Evolutionary conservation across 2,797 vertebrate genomes (phyloP).

Genomic region (Sus cebifrons): DNA sequence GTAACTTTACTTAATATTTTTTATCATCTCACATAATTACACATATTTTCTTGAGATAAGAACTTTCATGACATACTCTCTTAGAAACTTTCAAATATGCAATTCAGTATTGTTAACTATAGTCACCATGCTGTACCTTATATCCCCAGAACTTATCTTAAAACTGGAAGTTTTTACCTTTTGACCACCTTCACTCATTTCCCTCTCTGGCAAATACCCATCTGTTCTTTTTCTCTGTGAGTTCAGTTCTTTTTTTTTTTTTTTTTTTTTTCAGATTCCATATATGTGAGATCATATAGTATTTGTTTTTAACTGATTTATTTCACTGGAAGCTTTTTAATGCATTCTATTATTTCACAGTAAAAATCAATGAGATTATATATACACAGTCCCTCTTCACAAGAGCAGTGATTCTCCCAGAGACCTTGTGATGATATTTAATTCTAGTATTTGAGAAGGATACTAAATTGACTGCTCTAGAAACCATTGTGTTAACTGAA

Average conservation of each 20-base stretch:
- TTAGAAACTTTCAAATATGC: not conserved
- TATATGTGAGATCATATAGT: not conserved
- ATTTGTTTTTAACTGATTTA: slow-evolving; percentile 24
- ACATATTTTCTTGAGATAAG: not conserved
- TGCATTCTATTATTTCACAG: not conserved
- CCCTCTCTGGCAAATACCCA: not conserved
- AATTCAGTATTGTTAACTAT: not conserved
- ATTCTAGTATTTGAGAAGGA: not conserved
- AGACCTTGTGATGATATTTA: not conserved
- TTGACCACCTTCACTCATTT: not conserved
- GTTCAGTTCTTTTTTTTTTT: not conserved
- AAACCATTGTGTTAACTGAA: not conserved
- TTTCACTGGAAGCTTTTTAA: not conserved
- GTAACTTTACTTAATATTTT: not conserved
- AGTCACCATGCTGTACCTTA: not conserved
- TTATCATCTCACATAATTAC: not conserved
- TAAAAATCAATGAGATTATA: not conserved
- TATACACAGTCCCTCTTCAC: not conserved
- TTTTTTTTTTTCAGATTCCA: not conserved
- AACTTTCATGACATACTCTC: not conserved
- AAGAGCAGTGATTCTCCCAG: not conserved
- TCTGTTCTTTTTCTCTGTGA: not conserved
- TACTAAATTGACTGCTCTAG: not conserved
- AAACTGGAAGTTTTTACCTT: not conserved
- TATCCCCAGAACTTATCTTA: not conserved